Conservation (phyloP, 2,888 invertebrate species). For the Lithophane leautieri region DNA sequence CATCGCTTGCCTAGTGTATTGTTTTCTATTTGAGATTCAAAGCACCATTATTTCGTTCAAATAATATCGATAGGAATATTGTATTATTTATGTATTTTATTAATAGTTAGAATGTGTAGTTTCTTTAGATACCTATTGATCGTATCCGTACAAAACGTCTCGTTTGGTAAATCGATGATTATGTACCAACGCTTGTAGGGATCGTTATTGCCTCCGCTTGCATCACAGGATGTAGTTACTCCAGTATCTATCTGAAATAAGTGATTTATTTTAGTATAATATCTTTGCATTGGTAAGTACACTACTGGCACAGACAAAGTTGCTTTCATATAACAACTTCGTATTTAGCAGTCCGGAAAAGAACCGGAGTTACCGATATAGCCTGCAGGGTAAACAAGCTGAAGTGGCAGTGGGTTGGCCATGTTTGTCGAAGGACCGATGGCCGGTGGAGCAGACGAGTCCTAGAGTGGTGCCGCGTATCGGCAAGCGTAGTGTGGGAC, state of each 20-base stretch:
- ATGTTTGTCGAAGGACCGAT: too few species aligned
- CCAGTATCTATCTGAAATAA: conserved; percentile 45
- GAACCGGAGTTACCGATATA: too few species aligned
- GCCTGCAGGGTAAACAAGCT: too few species aligned
- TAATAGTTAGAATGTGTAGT: conserved; percentile 36
- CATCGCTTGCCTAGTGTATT: conserved; percentile 62
- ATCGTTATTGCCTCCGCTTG: conserved; percentile 52
- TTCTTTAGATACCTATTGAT: conserved; percentile 30
- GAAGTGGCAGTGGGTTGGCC: too few species aligned
- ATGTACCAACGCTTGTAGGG: conserved; percentile 48
- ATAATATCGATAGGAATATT: conserved; percentile 44
- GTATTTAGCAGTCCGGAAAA: background rate
- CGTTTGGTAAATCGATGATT: conserved; percentile 42
- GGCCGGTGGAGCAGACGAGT: too few species aligned
- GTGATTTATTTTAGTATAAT: background rate
- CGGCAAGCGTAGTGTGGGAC: too few species aligned
- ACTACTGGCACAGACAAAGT: background rate
- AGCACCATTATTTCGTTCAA: conserved; percentile 65
- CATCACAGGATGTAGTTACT: conserved; percentile 49
- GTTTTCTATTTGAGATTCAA: conserved; percentile 63
- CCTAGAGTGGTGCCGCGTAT: too few species aligned
- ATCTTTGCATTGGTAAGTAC: background rate
- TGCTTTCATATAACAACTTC: background rate
- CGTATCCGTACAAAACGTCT: conserved; percentile 40
- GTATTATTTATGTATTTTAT: conserved; percentile 25